Evolutionary conservation across 2,797 vertebrate genomes (phyloP).

Genomic region (Heteromormyrus szaboi): DNA sequence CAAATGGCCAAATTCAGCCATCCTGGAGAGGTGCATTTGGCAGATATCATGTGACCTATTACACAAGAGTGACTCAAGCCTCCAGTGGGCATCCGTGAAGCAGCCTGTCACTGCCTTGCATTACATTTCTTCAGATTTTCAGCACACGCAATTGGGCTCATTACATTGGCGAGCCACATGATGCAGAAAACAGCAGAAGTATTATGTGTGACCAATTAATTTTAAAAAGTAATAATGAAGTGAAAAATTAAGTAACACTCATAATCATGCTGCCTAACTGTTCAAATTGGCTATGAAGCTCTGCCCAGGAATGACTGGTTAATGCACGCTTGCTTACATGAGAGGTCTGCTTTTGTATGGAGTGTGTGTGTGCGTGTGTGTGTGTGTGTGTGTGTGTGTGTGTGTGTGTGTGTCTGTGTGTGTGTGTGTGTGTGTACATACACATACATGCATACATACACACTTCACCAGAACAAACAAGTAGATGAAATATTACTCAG

Average conservation of each 20-base stretch:
- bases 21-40: conserved; percentile 19
- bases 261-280: background rate
- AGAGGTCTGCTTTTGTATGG: background rate
- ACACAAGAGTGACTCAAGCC: conserved; percentile 33
- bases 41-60: conserved; percentile 37
- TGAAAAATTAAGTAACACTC: background rate
- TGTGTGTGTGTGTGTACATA: background rate
- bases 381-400: too few relatives aligned
- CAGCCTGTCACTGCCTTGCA: conserved; percentile 10
- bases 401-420: background rate
- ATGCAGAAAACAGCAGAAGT: background rate
- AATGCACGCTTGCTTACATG: background rate
- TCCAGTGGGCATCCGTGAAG: conserved; percentile 14
- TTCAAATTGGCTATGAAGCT: background rate
- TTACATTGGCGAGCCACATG: background rate
- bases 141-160: background rate
- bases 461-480: background rate
- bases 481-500: background rate
- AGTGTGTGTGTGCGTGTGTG: background rate
- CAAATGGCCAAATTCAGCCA: conserved; percentile 30
- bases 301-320: background rate
- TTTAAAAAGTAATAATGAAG: background rate
- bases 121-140: background rate
- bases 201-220: background rate
- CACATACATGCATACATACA: background rate